Evolutionary conservation across 2,113 vertebrate species (phyloP).

Genomic region (Sinocyclocheilus anshuiensis): DNA sequence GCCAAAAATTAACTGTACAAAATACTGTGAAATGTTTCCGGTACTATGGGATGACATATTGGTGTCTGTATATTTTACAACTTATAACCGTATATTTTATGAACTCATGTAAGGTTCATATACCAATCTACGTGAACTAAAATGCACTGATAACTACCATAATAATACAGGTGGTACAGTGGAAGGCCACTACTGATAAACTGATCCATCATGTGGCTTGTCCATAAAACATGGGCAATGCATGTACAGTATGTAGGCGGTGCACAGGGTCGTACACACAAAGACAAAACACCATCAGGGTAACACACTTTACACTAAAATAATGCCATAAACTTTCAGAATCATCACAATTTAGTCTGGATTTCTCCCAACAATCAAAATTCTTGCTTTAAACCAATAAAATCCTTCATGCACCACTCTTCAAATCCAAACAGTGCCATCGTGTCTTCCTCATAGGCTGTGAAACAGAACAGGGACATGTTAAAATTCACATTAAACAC

Average conservation of each 20-base stretch:
- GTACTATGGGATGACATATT: not conserved
- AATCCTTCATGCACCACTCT: constrained; percentile 17
- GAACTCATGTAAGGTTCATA: not conserved
- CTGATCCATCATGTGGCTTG: too few species aligned
- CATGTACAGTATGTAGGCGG: too few species aligned
- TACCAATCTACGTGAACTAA: not conserved
- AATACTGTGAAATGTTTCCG: not conserved
- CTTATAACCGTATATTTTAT: not conserved
- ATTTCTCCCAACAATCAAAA: constrained; percentile 49
- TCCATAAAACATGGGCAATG: too few species aligned
- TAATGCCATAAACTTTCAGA: not conserved
- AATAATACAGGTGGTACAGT: not conserved
- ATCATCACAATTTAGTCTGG: constrained; percentile 28
- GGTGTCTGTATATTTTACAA: not conserved
- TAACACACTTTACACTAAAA: not conserved
- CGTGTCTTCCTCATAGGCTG: constrained; percentile 42
- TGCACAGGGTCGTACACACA: too few species aligned
- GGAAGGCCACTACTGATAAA: not conserved
- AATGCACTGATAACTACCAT: not conserved
- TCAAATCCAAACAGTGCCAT: constrained; percentile 50
- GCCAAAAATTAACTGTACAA: not conserved
- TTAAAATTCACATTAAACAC: constrained; percentile 52
- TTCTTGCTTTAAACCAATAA: constrained; percentile 31
- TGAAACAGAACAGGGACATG: constrained; percentile 29
- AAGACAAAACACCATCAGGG: not conserved